Conservation (phyloP, 2,113 vertebrate species). For the Eleginops maclovinus region DNA sequence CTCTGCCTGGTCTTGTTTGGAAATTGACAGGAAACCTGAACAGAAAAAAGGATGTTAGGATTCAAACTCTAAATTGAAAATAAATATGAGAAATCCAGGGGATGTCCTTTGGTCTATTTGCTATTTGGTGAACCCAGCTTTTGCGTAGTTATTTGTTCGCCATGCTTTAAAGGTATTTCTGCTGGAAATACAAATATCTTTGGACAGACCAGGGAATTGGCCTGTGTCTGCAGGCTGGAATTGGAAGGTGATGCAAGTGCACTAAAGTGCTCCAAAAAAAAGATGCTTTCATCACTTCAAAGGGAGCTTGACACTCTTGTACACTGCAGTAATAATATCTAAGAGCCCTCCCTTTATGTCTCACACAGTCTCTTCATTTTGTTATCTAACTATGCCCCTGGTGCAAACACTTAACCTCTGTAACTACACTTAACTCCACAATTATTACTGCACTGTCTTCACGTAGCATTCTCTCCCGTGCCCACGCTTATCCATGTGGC, state of each 20-base stretch:
- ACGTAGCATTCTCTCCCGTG: conserved; percentile 18
- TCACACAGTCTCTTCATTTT: conserved; percentile 59
- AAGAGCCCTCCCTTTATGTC: conserved; percentile 47
- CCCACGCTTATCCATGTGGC: conserved; percentile 27
- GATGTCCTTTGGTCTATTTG: neutral
- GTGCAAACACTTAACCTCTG: conserved; percentile 70
- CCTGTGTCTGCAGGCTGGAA: conserved; percentile 1
- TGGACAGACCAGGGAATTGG: neutral
- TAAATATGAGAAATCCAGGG: neutral
- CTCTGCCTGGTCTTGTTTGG: neutral
- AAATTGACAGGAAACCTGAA: neutral
- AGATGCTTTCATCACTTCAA: conserved; percentile 40
- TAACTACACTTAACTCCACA: conserved; percentile 56
- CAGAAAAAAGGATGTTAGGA: neutral
- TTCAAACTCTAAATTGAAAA: neutral
- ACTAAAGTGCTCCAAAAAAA: neutral
- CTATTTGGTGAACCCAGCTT: neutral
- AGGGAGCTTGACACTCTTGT: conserved; percentile 31
- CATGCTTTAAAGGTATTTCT: conserved; percentile 11
- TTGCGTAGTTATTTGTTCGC: neutral
- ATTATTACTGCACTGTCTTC: conserved; percentile 47
- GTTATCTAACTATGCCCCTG: conserved; percentile 58
- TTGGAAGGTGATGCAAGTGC: conserved; percentile 3
- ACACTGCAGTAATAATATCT: conserved; percentile 50
- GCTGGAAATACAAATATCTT: neutral